phyloP scores from a whole-genome alignment of 1,140 invertebrate species.

The Patella vulgata region DNA sequence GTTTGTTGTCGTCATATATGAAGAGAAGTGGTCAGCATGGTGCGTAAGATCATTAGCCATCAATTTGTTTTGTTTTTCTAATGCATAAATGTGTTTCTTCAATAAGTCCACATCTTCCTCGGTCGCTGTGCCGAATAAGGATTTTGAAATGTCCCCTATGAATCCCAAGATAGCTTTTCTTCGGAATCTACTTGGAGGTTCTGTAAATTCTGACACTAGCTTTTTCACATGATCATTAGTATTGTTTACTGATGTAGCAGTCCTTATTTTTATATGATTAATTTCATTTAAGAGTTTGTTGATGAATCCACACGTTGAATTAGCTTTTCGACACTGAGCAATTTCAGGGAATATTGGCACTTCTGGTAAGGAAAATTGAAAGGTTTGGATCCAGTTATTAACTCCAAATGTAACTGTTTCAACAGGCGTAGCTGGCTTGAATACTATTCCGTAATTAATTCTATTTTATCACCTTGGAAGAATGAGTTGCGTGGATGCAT shows the following conservation, averaged over 20 bases:
- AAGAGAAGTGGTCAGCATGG: constrained; percentile 8
- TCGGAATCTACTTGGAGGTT: no score
- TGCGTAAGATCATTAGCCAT: constrained; percentile 13
- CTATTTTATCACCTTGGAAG: no score
- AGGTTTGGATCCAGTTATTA: constrained; percentile 15
- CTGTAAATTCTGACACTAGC: no score
- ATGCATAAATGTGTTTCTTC: constrained; percentile 7
- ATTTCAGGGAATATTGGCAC: not conserved
- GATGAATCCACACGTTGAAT: constrained; percentile 5
- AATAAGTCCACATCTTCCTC: constrained; percentile 4
- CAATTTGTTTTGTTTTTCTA: constrained; percentile 7
- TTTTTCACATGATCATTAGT: no score
- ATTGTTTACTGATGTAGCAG: not conserved
- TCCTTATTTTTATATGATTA: not conserved
- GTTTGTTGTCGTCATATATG: not conserved
- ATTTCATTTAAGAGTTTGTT: constrained; percentile 6
- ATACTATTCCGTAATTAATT: no score
- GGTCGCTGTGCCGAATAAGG: constrained; percentile 19
- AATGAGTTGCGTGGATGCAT: no score
- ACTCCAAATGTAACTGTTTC: no score
- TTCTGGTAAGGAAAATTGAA: constrained; percentile 11
- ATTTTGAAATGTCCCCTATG: constrained; percentile 17
- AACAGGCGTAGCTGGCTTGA: no score
- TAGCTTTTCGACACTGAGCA: not conserved
- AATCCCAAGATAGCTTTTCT: constrained; percentile 17